These are phyloP conservation scores for Hyles euphorbiae DNA, from an alignment of 1,140 invertebrate species.

Conservation along the genomic window DNA sequence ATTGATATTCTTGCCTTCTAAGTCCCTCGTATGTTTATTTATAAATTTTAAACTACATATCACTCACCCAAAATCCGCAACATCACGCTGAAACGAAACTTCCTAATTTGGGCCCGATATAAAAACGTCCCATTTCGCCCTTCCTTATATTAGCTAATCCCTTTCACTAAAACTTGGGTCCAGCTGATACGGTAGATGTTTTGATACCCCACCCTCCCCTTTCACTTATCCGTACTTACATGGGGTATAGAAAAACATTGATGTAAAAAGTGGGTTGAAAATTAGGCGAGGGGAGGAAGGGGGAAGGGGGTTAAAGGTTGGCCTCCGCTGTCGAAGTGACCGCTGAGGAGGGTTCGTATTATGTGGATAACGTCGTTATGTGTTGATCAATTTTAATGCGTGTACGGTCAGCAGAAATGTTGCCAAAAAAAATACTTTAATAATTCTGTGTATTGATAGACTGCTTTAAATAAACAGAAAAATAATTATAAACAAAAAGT, in stretches of 20 bases:
- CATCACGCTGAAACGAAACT: conserved; percentile 19
- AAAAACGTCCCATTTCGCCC: not conserved
- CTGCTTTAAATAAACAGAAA: too few species aligned
- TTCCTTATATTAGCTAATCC: conserved; percentile 41
- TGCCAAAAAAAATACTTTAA: too few species aligned
- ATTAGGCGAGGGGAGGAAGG: conserved; percentile 29
- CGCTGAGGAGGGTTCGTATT: conserved; percentile 71
- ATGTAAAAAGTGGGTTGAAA: conserved; percentile 70
- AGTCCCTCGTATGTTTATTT: too few species aligned
- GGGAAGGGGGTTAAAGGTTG: conserved; percentile 37
- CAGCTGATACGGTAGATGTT: conserved; percentile 63
- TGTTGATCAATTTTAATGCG: conserved; percentile 74
- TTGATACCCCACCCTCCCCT: conserved; percentile 67
- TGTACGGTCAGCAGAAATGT: conserved; percentile 23
- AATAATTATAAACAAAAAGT: too few species aligned
- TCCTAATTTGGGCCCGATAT: not conserved
- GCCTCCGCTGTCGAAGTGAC: conserved; percentile 68
- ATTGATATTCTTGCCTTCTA: too few species aligned
- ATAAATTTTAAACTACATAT: not conserved
- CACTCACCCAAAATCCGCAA: too few species aligned
- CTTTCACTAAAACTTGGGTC: conserved; percentile 40
- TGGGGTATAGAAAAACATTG: conserved; percentile 71
- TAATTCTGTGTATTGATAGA: too few species aligned
- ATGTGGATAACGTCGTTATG: conserved; percentile 72
- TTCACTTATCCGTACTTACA: conserved; percentile 41